Percentiles rank a stretch among this genome's conserved stretches.
Conservation (phyloP, 1,140 invertebrate genomes). For the Micrasema minimum region DNA sequence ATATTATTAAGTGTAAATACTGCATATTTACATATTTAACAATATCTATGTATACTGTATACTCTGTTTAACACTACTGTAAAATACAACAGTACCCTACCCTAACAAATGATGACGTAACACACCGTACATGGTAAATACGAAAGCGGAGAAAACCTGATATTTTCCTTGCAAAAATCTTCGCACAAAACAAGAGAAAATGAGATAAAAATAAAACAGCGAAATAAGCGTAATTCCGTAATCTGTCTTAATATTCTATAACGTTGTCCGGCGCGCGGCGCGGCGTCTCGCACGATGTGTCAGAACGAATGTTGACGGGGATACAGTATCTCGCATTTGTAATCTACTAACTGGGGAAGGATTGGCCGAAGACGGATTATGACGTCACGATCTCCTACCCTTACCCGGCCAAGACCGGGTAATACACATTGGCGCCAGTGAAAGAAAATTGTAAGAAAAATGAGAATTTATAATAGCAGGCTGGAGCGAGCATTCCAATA, state of each 20-base stretch:
- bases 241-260: background rate
- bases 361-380: slow-evolving; percentile 33
- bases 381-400: slow-evolving; percentile 19
- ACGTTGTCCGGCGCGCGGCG: background rate
- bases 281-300: slow-evolving; percentile 16
- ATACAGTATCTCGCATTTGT: slow-evolving; percentile 9
- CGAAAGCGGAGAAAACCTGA: too few relatives aligned
- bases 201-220: background rate
- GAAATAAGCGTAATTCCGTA: background rate
- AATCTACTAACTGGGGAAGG: slow-evolving; percentile 10
- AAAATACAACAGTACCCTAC: too few relatives aligned
- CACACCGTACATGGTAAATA: too few relatives aligned
- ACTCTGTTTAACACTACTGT: too few relatives aligned
- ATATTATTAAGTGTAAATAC: too few relatives aligned
- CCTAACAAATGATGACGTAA: too few relatives aligned
- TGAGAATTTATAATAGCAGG: background rate
- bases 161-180: too few relatives aligned
- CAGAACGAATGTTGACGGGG: slow-evolving; percentile 10
- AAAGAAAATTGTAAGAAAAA: background rate
- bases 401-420: too few relatives aligned
- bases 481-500: background rate
- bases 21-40: too few relatives aligned
- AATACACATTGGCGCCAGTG: background rate
- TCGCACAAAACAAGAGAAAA: too few relatives aligned
- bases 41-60: too few relatives aligned